phyloP scores from a whole-genome alignment of 30 jellyfish, hydroid and myxozoan species.

The Aurelia sp. region DNA sequence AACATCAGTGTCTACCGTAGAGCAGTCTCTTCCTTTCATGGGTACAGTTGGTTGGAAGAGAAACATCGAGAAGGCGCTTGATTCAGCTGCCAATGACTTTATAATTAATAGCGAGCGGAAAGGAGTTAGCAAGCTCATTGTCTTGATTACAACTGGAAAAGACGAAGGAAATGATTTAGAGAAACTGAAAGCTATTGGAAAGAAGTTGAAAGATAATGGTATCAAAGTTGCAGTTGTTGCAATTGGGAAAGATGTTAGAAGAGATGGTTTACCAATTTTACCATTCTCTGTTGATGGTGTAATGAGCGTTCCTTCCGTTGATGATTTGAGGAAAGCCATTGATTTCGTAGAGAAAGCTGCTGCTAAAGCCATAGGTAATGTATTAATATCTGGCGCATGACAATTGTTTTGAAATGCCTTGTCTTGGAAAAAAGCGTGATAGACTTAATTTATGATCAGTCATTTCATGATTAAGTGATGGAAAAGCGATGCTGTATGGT shows the following conservation, averaged over 20 bases:
- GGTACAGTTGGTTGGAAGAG: conserved; percentile 8
- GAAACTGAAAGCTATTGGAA: conserved; percentile 21
- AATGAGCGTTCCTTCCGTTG: background rate
- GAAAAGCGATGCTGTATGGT: no score
- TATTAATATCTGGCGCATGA: background rate
- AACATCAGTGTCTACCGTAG: conserved; percentile 5
- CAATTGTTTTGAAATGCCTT: no score
- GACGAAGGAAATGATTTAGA: background rate
- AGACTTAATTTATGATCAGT: no score
- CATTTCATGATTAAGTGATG: no score
- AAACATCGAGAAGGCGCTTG: background rate
- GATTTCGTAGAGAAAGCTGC: conserved; percentile 49
- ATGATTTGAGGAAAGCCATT: conserved; percentile 11
- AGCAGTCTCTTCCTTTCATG: background rate
- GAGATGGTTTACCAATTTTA: background rate
- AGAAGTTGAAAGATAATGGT: conserved; percentile 45
- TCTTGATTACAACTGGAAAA: conserved; percentile 56
- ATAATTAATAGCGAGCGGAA: background rate
- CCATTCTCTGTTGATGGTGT: background rate
- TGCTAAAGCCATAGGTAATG: background rate
- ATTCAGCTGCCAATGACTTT: background rate
- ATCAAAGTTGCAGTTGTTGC: conserved; percentile 63
- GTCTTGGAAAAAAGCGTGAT: no score
- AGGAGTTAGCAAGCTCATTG: conserved; percentile 41
- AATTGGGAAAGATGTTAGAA: conserved; percentile 13